A percentile compares a stretch with the other conserved stretches of the same genome.
phyloP scores from a whole-genome alignment of 2,888 invertebrate genomes.

The Spodoptera littoralis region DNA sequence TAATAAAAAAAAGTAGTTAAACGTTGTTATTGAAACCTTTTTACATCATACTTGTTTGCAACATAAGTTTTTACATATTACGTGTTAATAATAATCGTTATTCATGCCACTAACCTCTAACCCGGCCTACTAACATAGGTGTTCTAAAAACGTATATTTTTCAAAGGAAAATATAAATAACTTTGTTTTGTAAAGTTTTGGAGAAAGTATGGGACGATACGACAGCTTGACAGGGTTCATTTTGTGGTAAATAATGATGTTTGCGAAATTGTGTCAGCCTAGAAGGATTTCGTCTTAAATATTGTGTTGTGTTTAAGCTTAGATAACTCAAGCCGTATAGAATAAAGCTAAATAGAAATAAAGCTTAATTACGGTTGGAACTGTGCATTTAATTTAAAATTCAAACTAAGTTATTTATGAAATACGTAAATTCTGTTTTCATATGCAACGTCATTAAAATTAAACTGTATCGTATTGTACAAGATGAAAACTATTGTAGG shows the following conservation, averaged over 20 bases:
- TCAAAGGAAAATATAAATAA: constrained; percentile 68
- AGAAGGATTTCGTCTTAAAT: no score
- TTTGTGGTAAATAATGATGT: constrained; percentile 41
- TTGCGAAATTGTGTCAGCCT: constrained; percentile 41
- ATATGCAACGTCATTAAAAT: no score
- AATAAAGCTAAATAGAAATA: no score
- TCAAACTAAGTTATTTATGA: no score
- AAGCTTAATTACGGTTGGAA: no score
- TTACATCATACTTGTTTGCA: constrained; percentile 51
- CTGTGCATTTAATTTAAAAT: no score
- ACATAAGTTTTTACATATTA: constrained; percentile 55
- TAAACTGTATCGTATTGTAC: no score
- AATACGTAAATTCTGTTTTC: no score
- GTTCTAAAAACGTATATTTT: constrained; percentile 74
- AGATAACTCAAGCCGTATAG: no score
- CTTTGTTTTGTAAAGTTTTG: constrained; percentile 81
- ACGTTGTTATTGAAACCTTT: constrained; percentile 40
- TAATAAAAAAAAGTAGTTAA: constrained; percentile 23
- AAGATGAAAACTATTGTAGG: no score
- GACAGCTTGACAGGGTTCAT: constrained; percentile 38
- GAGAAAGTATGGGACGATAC: constrained; percentile 73
- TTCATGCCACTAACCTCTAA: constrained; percentile 61
- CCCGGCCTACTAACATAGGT: constrained; percentile 72
- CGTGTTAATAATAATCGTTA: constrained; percentile 45
- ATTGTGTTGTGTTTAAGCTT: no score